Conservation (phyloP, 2,113 vertebrate genomes). For the Tetrao urogallus region DNA sequence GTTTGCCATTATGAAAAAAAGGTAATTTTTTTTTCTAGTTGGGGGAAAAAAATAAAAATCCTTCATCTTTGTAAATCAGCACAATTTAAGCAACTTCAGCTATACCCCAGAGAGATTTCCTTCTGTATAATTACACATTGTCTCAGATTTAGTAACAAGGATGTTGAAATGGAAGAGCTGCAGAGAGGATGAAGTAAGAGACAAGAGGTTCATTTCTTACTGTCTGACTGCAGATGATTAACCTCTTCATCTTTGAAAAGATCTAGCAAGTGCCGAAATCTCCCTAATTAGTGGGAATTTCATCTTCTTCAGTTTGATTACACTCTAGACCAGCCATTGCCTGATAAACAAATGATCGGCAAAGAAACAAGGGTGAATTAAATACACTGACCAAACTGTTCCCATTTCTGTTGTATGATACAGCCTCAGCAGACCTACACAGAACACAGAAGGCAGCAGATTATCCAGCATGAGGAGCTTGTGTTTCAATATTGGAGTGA, state of each 20-base stretch:
- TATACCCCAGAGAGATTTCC: conserved; percentile 75
- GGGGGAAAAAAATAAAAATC: conserved; percentile 52
- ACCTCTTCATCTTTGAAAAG: conserved; percentile 69
- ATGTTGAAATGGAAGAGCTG: conserved; percentile 60
- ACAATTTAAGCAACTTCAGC: conserved; percentile 78
- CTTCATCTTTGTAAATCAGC: conserved; percentile 80
- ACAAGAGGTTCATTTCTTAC: conserved; percentile 60
- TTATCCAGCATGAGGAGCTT: background rate
- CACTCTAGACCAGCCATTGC: conserved; percentile 38
- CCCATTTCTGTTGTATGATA: background rate
- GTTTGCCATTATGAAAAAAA: conserved; percentile 78
- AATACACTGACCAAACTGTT: background rate
- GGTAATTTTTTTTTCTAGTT: conserved; percentile 62
- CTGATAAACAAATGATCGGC: conserved; percentile 61
- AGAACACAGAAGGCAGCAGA: background rate
- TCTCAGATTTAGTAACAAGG: conserved; percentile 67
- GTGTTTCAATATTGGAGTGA: background rate
- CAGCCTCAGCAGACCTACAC: conserved; percentile 11
- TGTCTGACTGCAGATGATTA: conserved; percentile 59
- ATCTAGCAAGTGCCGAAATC: conserved; percentile 61
- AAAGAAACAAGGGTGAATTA: conserved; percentile 44
- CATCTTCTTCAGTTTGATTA: conserved; percentile 59
- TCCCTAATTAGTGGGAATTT: conserved; percentile 53
- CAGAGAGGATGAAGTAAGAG: conserved; percentile 58
- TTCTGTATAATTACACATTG: conserved; percentile 77